phyloP scores from a whole-genome alignment of 2,113 vertebrate species.

The Lynx canadensis region DNA sequence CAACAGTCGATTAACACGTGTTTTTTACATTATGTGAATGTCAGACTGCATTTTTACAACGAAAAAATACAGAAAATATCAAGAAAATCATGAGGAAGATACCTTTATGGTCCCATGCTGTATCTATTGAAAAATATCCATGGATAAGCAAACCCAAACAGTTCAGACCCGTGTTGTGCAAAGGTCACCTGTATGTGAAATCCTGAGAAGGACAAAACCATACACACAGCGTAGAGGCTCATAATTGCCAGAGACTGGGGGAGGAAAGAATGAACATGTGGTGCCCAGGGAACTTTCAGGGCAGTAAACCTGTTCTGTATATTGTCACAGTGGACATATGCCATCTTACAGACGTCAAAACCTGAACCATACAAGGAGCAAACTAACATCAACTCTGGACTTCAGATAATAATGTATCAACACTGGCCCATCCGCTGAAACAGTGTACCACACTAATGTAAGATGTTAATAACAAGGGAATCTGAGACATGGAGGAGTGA shows the following conservation, averaged over 20 bases:
- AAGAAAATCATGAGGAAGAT: neutral
- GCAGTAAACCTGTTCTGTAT: neutral
- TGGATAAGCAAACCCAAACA: neutral
- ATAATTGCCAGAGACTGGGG: neutral
- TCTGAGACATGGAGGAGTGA: neutral
- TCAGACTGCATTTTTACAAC: neutral
- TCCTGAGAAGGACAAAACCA: neutral
- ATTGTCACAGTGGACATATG: neutral
- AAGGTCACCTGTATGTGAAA: neutral
- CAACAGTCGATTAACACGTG: accelerated
- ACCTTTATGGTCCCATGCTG: neutral
- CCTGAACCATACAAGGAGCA: neutral
- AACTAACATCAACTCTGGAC: neutral
- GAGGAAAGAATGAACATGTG: neutral
- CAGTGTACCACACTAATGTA: accelerated
- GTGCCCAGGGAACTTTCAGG: neutral
- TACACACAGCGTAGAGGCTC: neutral
- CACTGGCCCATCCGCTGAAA: neutral
- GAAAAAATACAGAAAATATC: neutral
- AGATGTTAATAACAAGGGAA: neutral
- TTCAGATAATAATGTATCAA: neutral
- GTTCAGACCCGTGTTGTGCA: neutral
- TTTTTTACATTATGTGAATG: too few relatives aligned
- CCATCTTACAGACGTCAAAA: neutral
- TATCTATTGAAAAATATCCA: neutral